Evolutionary conservation across 2,797 vertebrate species (phyloP).

Genomic region (Acomys russatus): DNA sequence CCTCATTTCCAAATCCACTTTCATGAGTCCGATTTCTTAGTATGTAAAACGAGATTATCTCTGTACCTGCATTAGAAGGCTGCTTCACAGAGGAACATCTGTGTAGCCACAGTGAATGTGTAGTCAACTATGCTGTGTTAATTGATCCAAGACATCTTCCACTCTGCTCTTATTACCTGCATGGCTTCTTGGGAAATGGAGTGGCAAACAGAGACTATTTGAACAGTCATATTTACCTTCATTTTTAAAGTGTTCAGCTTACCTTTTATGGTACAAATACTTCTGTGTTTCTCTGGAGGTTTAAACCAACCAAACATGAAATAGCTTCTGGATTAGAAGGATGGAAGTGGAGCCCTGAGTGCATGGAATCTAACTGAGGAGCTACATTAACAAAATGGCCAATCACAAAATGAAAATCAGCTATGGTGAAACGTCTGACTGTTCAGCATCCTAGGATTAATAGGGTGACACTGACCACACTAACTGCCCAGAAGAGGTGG

Average conservation of each 20-base stretch:
- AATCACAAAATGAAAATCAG: not conserved
- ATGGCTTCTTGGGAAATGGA: slow-evolving; percentile 76
- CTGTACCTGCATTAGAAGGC: not conserved
- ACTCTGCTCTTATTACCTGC: slow-evolving; percentile 77
- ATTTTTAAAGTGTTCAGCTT: slow-evolving; percentile 60
- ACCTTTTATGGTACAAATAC: slow-evolving; percentile 44
- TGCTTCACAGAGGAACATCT: slow-evolving; percentile 53
- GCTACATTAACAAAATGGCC: not conserved
- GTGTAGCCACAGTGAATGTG: slow-evolving; percentile 16
- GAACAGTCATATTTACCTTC: slow-evolving; percentile 57
- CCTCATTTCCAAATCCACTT: slow-evolving; percentile 34
- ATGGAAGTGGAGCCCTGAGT: not conserved
- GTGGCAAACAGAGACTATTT: slow-evolving; percentile 65
- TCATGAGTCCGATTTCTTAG: not conserved
- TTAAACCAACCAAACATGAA: not conserved
- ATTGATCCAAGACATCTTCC: slow-evolving; percentile 62
- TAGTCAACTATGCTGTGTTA: slow-evolving; percentile 50
- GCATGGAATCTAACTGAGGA: not conserved
- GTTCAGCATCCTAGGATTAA: not conserved
- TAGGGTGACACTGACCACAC: not conserved
- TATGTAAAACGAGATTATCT: not conserved
- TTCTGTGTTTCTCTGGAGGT: slow-evolving; percentile 26
- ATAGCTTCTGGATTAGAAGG: not conserved
- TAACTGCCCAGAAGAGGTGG: not conserved
- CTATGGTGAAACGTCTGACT: not conserved